These are phyloP conservation scores for Caenorhabditis sp. DNA, from an alignment of 2,888 invertebrate species.

Conservation along the genomic window DNA sequence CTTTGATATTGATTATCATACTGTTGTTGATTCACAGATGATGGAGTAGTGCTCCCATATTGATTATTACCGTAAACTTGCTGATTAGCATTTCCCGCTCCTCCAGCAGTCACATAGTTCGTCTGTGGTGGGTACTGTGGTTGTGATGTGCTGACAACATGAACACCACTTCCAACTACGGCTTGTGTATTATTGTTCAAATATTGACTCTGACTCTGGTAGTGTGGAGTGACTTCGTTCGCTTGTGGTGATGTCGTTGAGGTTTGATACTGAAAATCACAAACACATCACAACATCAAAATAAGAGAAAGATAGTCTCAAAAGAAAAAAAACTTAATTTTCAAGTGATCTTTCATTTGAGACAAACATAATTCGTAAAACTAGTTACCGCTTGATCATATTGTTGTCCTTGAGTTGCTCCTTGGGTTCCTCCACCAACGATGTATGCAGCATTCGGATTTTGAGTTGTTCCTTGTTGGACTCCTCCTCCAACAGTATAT, in stretches of 20 bases:
- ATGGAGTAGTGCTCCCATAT: background rate
- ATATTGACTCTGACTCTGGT: conserved; percentile 14
- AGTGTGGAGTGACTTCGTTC: conserved; percentile 23
- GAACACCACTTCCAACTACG: background rate
- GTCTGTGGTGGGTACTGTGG: conserved; percentile 6
- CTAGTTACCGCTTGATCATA: conserved; percentile 1
- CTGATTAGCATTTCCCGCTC: background rate
- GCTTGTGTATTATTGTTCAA: background rate
- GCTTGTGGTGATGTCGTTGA: conserved; percentile 17
- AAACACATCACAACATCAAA: conserved; percentile 18
- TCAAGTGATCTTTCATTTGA: background rate
- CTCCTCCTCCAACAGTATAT: background rate
- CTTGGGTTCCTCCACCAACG: background rate
- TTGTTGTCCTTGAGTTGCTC: conserved; percentile 1
- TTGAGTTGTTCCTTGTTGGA: background rate
- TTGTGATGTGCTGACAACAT: background rate
- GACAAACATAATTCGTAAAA: background rate
- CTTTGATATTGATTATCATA: background rate
- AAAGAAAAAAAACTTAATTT: no score
- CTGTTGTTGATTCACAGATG: background rate
- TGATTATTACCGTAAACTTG: background rate
- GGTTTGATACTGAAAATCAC: conserved; percentile 35
- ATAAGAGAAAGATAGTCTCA: background rate
- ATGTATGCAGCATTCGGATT: background rate
- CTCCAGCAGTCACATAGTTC: background rate